Evolutionary conservation across 1,140 invertebrate species (phyloP).

Genomic region (Eumaeus atala): DNA sequence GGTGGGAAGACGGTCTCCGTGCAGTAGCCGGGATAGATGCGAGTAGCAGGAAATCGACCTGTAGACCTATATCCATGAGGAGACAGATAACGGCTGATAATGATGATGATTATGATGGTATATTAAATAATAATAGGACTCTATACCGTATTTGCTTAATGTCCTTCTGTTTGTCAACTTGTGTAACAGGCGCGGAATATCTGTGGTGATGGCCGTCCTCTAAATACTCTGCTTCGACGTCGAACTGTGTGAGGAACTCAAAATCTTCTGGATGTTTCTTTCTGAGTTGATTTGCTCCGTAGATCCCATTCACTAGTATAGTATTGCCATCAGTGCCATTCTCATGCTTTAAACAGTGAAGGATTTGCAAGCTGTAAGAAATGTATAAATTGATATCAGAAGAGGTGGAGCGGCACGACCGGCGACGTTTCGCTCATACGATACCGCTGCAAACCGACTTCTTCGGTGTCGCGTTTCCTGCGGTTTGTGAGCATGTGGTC

Average conservation of each 20-base stretch:
- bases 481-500: too few species aligned
- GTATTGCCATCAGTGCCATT: constrained; percentile 79
- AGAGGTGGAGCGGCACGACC: too few species aligned
- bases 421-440: too few species aligned
- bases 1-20: too few species aligned
- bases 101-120: constrained; percentile 11
- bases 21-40: too few species aligned
- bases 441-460: too few species aligned
- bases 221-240: constrained; percentile 79
- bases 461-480: too few species aligned
- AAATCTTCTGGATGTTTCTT: constrained; percentile 73
- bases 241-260: constrained; percentile 71
- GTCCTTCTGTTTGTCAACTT: constrained; percentile 66
- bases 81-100: too few species aligned
- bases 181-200: constrained; percentile 73
- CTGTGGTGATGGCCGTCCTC: constrained; percentile 75
- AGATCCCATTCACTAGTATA: constrained; percentile 79
- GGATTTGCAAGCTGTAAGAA: constrained; percentile 76
- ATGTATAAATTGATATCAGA: too few species aligned
- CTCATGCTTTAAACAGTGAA: constrained; percentile 79
- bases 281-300: constrained; percentile 76
- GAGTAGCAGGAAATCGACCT: too few species aligned
- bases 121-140: background rate
- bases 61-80: too few species aligned
- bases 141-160: constrained; percentile 73